Percentiles rank a stretch among this genome's conserved stretches.
These are phyloP conservation scores for Drosophila sordidula DNA, from an alignment of 2,888 invertebrate genomes.

Conservation along the genomic window DNA sequence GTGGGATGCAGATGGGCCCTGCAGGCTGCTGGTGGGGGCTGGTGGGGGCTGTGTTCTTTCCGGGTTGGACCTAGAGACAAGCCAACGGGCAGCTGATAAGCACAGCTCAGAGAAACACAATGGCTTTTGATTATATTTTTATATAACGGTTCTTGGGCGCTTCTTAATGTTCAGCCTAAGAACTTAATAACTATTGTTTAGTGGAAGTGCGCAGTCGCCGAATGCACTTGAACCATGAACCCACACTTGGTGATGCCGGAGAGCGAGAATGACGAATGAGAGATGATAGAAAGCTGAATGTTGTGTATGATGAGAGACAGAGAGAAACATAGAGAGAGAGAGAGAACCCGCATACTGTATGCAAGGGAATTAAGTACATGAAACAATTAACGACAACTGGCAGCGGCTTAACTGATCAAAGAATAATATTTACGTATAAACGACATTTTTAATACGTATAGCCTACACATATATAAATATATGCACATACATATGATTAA, in stretches of 20 bases:
- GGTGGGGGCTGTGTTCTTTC: too few species aligned
- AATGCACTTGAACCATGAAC: conserved; percentile 9
- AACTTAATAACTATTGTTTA: conserved; percentile 6
- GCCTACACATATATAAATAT: conserved; percentile 12
- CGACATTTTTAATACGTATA: conserved; percentile 33
- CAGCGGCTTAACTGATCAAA: conserved; percentile 52
- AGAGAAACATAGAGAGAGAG: background rate
- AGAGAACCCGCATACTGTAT: conserved; percentile 18
- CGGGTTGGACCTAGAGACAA: background rate
- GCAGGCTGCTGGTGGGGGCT: too few species aligned
- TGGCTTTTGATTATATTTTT: background rate
- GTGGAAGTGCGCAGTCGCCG: conserved; percentile 9
- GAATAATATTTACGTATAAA: conserved; percentile 47
- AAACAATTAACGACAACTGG: conserved; percentile 61
- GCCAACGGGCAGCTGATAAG: background rate
- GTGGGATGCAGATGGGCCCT: too few species aligned
- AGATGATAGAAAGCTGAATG: conserved; percentile 1
- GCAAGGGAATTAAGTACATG: conserved; percentile 29
- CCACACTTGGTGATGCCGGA: background rate
- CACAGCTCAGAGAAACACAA: background rate
- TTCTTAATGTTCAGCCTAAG: background rate
- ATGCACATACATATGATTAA: conserved; percentile 8
- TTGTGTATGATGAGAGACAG: too few species aligned
- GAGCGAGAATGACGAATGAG: background rate
- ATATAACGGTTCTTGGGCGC: background rate